Base-by-base conservation (phyloP, 2,113 vertebrate genomes). In the Myxocyprinus asiaticus region DNA sequence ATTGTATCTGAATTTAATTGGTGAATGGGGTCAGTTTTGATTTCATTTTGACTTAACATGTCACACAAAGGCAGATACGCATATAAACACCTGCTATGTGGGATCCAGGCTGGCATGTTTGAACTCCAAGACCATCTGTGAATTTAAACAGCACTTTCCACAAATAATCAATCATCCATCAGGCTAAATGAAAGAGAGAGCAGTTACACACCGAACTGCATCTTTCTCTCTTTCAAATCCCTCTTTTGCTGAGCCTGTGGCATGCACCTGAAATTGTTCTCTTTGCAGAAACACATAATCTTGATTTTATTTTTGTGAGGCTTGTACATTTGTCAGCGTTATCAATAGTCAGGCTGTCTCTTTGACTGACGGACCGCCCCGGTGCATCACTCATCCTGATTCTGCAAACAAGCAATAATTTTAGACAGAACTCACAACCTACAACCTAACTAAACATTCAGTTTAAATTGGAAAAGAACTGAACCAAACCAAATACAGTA, bases 321-420 rank as follows among this genome's bases (percentile, higher is more conserved):
- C 74, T 76, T 65, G 62, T 76, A 65, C 74, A 55, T 76, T 55
- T 51, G 74, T 76, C 74, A 65, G 74, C 74, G 61, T 62, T 74
- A 62, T 74, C 71, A 63, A 50, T 74, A 47, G 45, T 9, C 11
- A 50, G 44, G 71, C 58, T 42, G 71, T 74, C 72, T 17, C 4
- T 63, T 15, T 74, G 72, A 74, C 44, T 33, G 72, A 74, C 72
- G 59, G 74, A 10, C 59, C 6, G 12, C 72, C 17, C 59, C 15
- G 22, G 17, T 53, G 44, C 73, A 44, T 76, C 73, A 76, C 48
- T 65, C 14, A 8, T 11, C 48, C 43, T 65, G 61, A 55, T 76
- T 76, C 74, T 76, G 62, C 74, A 76, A 65, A 61, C 11, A 10
- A 65, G 74, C 62, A 76, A 44, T 65, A 76, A 65, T 65, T 53